Base-by-base conservation (phyloP, 1,140 invertebrate genomes). In the Neuroterus valhalla region DNA sequence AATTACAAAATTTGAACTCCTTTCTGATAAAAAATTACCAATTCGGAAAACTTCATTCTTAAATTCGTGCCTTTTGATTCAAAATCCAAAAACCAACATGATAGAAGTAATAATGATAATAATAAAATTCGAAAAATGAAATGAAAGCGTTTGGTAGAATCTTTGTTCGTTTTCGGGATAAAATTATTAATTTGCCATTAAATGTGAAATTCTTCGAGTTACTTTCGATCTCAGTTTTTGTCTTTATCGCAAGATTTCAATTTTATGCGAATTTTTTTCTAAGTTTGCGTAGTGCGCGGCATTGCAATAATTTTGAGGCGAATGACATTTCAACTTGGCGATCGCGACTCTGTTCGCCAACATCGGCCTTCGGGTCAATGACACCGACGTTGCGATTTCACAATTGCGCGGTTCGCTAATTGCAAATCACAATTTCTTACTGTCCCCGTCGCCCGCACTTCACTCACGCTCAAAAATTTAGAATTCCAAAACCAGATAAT, bases 361-460 rank as follows among this genome's bases (percentile, higher is more conserved):
- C 19, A 66, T 69, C 72, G 79, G 83, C 81, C 84, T 81, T 80
- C 82, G 80, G 87, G 87, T 88, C 85, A 87, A 87, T 86, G 86
- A 86, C 87, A 88, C 81, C 81, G 81, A 70, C 78, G 76, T 75
- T 81, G 77, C 82, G 85, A 86, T 88, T 88, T 88, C 86, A 87
- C 85, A 87, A 87, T 86, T 86, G 82, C 85, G 86, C 83, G 85
- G 77, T 84, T 85, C 82, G 85, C 85, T 86, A 87, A 87, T 87
- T 87, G 82, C 85, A 81, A 87, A 85, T 87, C 82, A 79, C 83
- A 81, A 85, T 85, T 85, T 81, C 77, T 66, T 71, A 74, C 74
- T 77, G 71, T 66, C 77, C 72, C 70, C 67, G 74, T n/a, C 72
- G 76, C 72, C 70, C 71, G 75, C 55, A 45, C 38, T 68, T 55